These are phyloP conservation scores for Hestina assimilis DNA, from an alignment of 1,140 invertebrate species.

Conservation along the genomic window DNA sequence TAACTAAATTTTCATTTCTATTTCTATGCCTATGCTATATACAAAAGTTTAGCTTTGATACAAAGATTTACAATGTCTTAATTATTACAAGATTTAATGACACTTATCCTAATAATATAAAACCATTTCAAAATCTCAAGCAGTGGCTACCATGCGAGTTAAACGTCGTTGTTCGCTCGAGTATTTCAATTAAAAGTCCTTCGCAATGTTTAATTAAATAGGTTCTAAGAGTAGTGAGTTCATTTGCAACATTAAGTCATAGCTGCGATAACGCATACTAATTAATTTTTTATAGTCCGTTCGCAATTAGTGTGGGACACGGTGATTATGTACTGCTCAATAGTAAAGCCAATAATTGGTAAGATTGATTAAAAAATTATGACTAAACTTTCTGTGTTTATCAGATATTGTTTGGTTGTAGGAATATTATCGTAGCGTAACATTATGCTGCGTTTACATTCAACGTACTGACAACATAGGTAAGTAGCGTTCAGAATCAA, in stretches of 20 bases:
- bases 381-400: background rate
- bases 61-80: background rate
- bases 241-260: slow-evolving; percentile 55
- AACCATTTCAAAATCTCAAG: background rate
- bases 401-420: slow-evolving; percentile 11
- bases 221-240: slow-evolving; percentile 26
- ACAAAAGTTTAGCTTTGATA: too few species aligned
- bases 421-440: too few species aligned
- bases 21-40: too few species aligned
- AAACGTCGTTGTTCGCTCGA: background rate
- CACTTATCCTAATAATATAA: background rate
- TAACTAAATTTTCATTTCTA: too few species aligned
- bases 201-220: slow-evolving; percentile 43
- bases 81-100: background rate
- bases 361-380: slow-evolving; percentile 41
- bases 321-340: slow-evolving; percentile 42
- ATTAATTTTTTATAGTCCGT: slow-evolving; percentile 64
- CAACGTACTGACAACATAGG: too few species aligned
- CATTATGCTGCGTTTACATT: too few species aligned
- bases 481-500: too few species aligned
- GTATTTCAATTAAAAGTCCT: slow-evolving; percentile 23
- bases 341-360: slow-evolving; percentile 37
- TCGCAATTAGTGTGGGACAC: slow-evolving; percentile 58
- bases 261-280: slow-evolving; percentile 48
- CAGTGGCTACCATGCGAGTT: background rate